Base-by-base conservation (phyloP, 2,888 invertebrate genomes). In the Oeneis ivallda region DNA sequence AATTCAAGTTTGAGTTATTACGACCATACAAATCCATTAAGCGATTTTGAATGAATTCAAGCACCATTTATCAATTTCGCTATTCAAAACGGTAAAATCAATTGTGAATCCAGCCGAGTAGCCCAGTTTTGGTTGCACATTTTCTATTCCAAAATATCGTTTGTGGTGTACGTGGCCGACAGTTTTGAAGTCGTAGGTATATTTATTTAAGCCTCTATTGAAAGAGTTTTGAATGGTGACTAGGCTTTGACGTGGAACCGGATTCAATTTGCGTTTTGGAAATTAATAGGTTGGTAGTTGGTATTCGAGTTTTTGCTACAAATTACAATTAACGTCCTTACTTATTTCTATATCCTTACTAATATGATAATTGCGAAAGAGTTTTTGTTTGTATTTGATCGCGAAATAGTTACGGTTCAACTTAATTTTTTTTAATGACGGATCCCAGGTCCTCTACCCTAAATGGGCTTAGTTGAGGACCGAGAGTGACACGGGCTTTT, bases 61-160 rank as follows among this genome's bases (percentile, higher is more conserved):
- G 49, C 37, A 60, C 65, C 52, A 56, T 56, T 60, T 63, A 65
- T 65, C 65, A 68, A 68, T 65, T 67, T 67, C 8, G 53, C 50
- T 58, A 58, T 66, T 66, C 62, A 64, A 56, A 64, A 59, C 52
- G 43, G 47, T 45, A 67, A 67, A 69, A 63, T 67, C 65, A 65
- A 65, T 65, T 65, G 59, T 62, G 57, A 49, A 65, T 64, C 47
- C 57, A 52, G 52, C 13, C 34, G 56, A 50, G 64, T 49, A 37
- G 59, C 47, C 62, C 58, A 57, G 62, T 60, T 49, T 63, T 47
- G 61, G 63, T 52, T 67, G 65, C 60, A 65, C 57, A 62, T 65
- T 67, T 65, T 60, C 69, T 65, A 69, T 69, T 67, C 62, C 47
- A 60, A 61, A 65, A 69, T 66, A 65, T 60, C 61, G 63, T 65